Percentiles rank a stretch among this genome's conserved stretches.
phyloP scores from a whole-genome alignment of 2,888 invertebrate species.

The Pyrrhia umbra region DNA sequence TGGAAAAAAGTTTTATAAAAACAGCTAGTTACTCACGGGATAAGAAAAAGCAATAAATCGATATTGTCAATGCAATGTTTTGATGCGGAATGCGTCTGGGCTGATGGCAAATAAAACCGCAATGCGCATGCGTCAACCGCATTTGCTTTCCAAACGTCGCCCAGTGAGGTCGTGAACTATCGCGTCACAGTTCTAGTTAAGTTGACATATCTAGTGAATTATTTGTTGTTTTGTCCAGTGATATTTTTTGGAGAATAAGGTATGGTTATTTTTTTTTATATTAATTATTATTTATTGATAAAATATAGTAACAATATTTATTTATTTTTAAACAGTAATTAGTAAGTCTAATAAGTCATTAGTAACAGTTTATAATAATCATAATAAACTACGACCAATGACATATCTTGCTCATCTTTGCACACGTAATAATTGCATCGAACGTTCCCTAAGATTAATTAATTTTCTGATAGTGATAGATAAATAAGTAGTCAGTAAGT shows the following conservation, averaged over 20 bases:
- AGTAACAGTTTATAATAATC: neutral
- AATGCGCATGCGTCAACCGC: conserved; percentile 50
- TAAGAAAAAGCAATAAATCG: neutral
- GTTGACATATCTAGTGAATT: conserved; percentile 42
- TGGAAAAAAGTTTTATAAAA: neutral
- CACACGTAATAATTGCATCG: neutral
- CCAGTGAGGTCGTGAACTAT: conserved; percentile 55
- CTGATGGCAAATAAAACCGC: conserved; percentile 57
- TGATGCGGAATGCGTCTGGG: conserved; percentile 38
- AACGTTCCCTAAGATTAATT: too few relatives aligned
- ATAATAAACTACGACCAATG: neutral
- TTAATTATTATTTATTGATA: too few relatives aligned
- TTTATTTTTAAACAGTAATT: too few relatives aligned
- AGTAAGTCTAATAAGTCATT: too few relatives aligned
- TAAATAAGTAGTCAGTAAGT: too few relatives aligned
- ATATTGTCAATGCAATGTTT: conserved; percentile 7
- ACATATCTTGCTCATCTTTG: neutral
- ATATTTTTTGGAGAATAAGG: conserved; percentile 25
- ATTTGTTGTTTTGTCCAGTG: conserved; percentile 34
- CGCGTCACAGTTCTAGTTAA: conserved; percentile 30
- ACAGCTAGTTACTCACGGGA: neutral
- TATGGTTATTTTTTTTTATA: conserved; percentile 1
- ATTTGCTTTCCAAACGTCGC: conserved; percentile 58
- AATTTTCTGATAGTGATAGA: too few relatives aligned
- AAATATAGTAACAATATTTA: too few relatives aligned